Base-by-base conservation (phyloP, 2,888 invertebrate genomes). In the Drosophila koepferae region DNA sequence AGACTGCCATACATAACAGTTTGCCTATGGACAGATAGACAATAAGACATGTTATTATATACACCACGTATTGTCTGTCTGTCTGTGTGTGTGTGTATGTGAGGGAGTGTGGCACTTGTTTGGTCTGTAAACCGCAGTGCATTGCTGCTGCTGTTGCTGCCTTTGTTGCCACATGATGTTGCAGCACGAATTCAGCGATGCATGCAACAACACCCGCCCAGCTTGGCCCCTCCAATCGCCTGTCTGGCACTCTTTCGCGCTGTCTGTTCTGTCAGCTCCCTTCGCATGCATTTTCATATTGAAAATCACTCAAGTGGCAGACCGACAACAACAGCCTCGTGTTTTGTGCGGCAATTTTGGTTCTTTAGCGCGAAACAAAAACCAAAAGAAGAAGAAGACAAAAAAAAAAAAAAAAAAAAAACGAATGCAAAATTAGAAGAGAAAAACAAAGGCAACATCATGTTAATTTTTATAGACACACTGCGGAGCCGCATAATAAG, bases 261-360 rank as follows among this genome's bases (percentile, higher is more conserved):
- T 46, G 63, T 44, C 67, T 54, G 56, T 40, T 55, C 76, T 85
- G 83, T 79, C 74, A 70, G 76, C 77, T 80, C 72, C 70, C 84
- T 77, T 72, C 74, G 71, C 68, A 76, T 86, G 83, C 87, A 86
- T 86, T 85, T 85, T 87, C 87, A 87, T 85, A 85, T 85, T 85
- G 87, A 85, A 85, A 85, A 87, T 85, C 87, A 87, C 79, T 85
- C 82, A 85, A 85, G 87, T 87, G 85, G 85, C 85, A 85, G 82
- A 86, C 80, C 82, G 69, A 69, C 71, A 74, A 67, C 77, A 74
- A 62, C 65, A 69, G 55, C 70, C 53, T 63, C 60, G 54, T 68
- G 62, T 55, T 67, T 48, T 65, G 54, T 74, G 61, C 68, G 74
- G 81, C 78, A 70, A 77, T 80, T 87, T 86, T 44, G 78, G 80